phyloP scores from a whole-genome alignment of 2,797 vertebrate genomes.

The Carcharodon carcharias region DNA sequence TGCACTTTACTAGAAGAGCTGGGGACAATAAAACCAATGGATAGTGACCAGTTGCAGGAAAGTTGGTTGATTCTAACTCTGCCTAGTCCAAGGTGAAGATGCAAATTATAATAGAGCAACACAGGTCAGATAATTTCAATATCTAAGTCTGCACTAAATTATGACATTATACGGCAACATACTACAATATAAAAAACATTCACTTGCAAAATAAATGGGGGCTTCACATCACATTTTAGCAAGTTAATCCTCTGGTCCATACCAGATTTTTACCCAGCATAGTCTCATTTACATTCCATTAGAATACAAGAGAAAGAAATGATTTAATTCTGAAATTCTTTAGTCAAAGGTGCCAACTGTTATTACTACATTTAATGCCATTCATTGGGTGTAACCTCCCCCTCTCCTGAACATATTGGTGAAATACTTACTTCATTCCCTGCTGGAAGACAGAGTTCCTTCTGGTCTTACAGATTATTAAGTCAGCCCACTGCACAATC shows the following conservation, averaged over 20 bases:
- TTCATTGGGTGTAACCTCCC: background rate
- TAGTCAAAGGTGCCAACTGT: background rate
- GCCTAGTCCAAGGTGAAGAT: background rate
- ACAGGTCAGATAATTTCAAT: background rate
- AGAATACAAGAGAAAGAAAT: background rate
- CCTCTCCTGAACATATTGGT: background rate
- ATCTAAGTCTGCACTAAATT: too few relatives aligned
- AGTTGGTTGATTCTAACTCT: background rate
- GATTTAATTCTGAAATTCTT: background rate
- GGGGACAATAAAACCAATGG: background rate
- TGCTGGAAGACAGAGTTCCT: conserved; percentile 93
- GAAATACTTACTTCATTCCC: conserved; percentile 82
- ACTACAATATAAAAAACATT: background rate
- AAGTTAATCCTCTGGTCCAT: background rate
- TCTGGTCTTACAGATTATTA: conserved; percentile 95
- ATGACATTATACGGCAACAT: too few relatives aligned
- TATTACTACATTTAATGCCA: background rate
- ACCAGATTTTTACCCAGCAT: background rate
- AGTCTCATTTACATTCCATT: background rate
- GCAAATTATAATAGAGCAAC: background rate
- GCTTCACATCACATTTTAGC: background rate
- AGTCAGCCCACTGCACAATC: conserved; percentile 90
- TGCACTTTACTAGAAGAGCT: background rate
- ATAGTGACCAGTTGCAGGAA: background rate
- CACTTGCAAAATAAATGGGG: background rate